Conservation (phyloP, 2,888 invertebrate genomes). For the Agriopis leucophaearia region DNA sequence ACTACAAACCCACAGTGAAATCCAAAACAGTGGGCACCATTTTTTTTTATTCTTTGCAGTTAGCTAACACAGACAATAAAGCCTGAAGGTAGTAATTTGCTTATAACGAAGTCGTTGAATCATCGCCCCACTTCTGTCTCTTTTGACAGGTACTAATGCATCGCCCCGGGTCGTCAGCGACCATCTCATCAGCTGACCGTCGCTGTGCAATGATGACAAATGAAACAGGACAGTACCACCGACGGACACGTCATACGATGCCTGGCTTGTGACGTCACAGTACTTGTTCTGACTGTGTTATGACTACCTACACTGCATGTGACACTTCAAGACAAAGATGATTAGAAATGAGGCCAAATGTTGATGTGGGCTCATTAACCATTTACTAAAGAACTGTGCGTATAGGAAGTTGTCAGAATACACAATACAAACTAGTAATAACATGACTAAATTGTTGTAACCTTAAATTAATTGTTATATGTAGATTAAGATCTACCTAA, state of each 20-base stretch:
- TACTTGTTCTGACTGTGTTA: conserved; percentile 1
- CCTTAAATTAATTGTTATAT: too few relatives aligned
- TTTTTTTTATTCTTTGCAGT: background rate
- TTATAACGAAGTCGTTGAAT: background rate
- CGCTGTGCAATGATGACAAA: background rate
- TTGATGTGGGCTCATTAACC: background rate
- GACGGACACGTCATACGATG: background rate
- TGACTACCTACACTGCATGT: too few relatives aligned
- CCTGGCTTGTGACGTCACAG: conserved; percentile 2
- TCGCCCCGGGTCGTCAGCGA: background rate
- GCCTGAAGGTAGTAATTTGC: conserved; percentile 17
- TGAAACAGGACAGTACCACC: conserved; percentile 3
- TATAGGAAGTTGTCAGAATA: conserved; percentile 10
- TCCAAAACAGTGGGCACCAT: too few relatives aligned
- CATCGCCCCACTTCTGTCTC: conserved; percentile 9
- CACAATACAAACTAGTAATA: too few relatives aligned
- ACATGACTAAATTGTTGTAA: too few relatives aligned
- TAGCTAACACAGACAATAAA: conserved; percentile 2
- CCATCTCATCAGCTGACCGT: background rate
- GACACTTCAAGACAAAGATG: background rate
- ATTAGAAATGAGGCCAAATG: background rate
- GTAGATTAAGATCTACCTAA: too few relatives aligned
- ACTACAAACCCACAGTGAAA: too few relatives aligned
- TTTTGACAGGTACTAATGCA: background rate
- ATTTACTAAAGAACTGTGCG: background rate